Conservation (phyloP, 2,888 invertebrate genomes). For the Ectobius pallidus region DNA sequence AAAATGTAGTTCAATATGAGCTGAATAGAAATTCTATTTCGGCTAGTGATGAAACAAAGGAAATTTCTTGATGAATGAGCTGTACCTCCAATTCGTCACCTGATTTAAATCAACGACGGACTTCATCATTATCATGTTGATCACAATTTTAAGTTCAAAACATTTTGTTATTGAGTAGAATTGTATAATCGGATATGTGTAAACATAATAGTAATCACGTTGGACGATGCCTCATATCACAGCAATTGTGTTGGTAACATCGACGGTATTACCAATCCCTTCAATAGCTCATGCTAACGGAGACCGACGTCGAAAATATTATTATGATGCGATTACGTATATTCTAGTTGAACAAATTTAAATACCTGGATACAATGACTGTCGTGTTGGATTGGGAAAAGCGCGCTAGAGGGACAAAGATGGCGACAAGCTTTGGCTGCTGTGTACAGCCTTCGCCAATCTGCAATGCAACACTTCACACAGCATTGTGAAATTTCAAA, state of each 20-base stretch:
- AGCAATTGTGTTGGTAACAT: neutral
- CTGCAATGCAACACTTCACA: neutral
- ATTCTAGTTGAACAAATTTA: conserved; percentile 39
- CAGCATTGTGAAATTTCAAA: too few species aligned
- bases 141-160: conserved; percentile 10
- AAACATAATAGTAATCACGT: neutral
- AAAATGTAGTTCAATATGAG: too few species aligned
- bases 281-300: conserved; percentile 1
- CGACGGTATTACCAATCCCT: conserved; percentile 3
- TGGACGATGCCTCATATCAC: conserved; percentile 13
- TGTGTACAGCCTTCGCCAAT: neutral
- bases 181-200: neutral
- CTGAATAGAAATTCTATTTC: too few species aligned
- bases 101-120: neutral
- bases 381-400: neutral
- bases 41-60: too few species aligned
- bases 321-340: conserved; percentile 40
- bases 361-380: conserved; percentile 27
- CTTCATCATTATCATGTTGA: conserved; percentile 21
- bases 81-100: too few species aligned
- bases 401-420: conserved; percentile 22
- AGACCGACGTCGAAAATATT: conserved; percentile 35
- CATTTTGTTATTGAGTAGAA: neutral
- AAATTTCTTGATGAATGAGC: too few species aligned
- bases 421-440: neutral